phyloP scores from a whole-genome alignment of 2,797 vertebrate genomes.

The Sebastes cheni region DNA sequence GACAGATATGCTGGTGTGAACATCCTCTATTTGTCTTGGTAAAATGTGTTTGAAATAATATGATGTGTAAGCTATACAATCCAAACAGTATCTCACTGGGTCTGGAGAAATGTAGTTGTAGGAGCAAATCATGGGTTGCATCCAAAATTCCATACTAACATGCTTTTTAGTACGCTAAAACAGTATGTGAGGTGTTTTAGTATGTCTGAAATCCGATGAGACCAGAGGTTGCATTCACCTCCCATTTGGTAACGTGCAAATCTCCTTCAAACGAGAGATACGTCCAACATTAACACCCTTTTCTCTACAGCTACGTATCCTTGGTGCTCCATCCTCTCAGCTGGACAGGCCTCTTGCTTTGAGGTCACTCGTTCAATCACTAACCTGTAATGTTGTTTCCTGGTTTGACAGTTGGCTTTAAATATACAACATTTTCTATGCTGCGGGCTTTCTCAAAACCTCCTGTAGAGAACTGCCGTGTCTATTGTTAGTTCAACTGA shows the following conservation, averaged over 20 bases:
- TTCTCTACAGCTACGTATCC: not conserved
- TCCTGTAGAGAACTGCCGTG: conserved; percentile 22
- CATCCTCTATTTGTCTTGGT: not conserved
- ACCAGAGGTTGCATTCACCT: not conserved
- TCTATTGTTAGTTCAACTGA: conserved; percentile 36
- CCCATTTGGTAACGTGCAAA: not conserved
- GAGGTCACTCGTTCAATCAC: not conserved
- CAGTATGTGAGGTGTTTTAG: not conserved
- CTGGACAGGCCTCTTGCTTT: not conserved
- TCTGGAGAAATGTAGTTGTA: not conserved
- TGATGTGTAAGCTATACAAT: not conserved
- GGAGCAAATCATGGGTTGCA: not conserved
- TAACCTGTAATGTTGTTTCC: not conserved
- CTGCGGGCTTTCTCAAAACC: conserved; percentile 19
- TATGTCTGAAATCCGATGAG: not conserved
- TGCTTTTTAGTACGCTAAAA: not conserved
- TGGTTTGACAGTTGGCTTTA: conserved; percentile 13
- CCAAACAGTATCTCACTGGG: not conserved
- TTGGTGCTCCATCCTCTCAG: not conserved
- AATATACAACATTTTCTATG: conserved; percentile 7
- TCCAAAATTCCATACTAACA: too few species aligned
- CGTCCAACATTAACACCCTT: not conserved
- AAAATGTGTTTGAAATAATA: not conserved
- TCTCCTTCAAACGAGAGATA: not conserved
- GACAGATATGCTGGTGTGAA: not conserved